These are phyloP conservation scores for Lithobates sylvaticus DNA, from an alignment of 2,797 vertebrate species.

Conservation along the genomic window DNA sequence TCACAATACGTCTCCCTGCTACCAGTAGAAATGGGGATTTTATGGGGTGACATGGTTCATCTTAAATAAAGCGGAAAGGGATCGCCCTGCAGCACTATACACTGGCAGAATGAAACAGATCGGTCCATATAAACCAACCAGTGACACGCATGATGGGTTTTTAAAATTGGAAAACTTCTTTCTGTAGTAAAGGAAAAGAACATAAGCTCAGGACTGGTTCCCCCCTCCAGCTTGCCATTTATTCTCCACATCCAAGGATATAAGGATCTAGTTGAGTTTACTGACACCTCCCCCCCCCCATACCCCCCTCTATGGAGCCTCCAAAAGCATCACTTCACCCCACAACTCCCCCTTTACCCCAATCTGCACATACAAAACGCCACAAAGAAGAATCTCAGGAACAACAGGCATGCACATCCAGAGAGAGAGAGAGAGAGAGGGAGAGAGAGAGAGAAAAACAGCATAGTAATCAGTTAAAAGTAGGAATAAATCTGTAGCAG, in stretches of 20 bases:
- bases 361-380: slow-evolving; percentile 26
- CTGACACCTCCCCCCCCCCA: slow-evolving; percentile 55
- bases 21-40: background rate
- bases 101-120: background rate
- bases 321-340: slow-evolving; percentile 56
- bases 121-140: slow-evolving; percentile 68
- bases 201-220: slow-evolving; percentile 17
- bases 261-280: slow-evolving; percentile 29
- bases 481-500: background rate
- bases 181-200: background rate
- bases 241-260: slow-evolving; percentile 38
- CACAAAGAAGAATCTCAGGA: background rate
- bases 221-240: slow-evolving; percentile 16
- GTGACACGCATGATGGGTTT: slow-evolving; percentile 63
- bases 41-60: background rate
- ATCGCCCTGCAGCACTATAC: background rate
- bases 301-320: slow-evolving; percentile 53
- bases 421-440: too few relatives aligned
- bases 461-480: background rate
- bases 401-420: background rate
- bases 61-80: background rate
- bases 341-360: slow-evolving; percentile 51
- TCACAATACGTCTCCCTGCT: background rate
- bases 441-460: background rate
- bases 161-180: slow-evolving; percentile 2